A percentile compares a stretch with the other conserved stretches of the same genome.
Evolutionary conservation across 2,797 vertebrate species (phyloP).

Genomic region (Heliangelus exortis): DNA sequence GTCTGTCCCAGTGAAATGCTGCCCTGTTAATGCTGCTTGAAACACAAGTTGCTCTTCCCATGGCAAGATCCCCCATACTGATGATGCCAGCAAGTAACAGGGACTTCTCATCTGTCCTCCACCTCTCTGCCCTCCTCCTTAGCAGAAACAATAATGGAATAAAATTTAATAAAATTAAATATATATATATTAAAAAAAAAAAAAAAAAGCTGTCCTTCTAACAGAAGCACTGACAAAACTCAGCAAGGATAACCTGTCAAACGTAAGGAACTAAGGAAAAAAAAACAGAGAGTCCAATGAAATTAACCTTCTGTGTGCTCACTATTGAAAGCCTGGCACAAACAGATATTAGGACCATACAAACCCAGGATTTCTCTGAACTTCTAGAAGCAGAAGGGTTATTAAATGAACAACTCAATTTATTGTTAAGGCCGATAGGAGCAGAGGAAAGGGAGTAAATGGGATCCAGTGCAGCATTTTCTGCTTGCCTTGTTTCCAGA

Average conservation of each 20-base stretch:
- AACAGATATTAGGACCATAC: background rate
- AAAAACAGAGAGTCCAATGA: background rate
- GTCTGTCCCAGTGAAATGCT: rapidly evolving
- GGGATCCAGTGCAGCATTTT: conserved; percentile 22
- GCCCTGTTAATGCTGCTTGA: background rate
- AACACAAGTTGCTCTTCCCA: conserved; percentile 6
- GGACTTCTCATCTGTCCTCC: background rate
- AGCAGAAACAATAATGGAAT: conserved; percentile 8
- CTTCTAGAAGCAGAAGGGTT: conserved; percentile 17
- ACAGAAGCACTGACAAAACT: background rate
- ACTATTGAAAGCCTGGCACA: background rate
- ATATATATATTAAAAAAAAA: too few species aligned
- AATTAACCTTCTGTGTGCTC: conserved; percentile 35
- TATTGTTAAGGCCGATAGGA: background rate
- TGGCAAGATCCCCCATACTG: background rate
- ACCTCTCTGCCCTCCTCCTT: background rate
- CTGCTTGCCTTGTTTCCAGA: conserved; percentile 69
- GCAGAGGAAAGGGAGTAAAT: background rate
- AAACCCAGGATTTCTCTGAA: background rate
- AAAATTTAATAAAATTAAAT: background rate
- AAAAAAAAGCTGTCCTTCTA: background rate
- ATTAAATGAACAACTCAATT: conserved; percentile 21
- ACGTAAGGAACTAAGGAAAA: background rate
- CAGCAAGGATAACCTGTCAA: background rate
- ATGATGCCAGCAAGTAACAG: background rate